A percentile compares a stretch with the other conserved stretches of the same genome.
phyloP scores from a whole-genome alignment of 2,113 vertebrate genomes.

The Speoplatyrhinus poulsoni region DNA sequence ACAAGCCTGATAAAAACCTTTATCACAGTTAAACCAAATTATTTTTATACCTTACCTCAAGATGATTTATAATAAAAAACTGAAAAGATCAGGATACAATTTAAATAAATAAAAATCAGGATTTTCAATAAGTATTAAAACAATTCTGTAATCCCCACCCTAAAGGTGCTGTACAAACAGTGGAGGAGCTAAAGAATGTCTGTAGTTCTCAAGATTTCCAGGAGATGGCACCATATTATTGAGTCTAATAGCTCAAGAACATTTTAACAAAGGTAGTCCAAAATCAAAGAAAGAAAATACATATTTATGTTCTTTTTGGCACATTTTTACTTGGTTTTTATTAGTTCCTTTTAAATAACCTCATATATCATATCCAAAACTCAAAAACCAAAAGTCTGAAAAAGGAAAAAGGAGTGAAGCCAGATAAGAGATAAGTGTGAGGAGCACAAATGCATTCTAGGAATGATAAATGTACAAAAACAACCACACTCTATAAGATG shows the following conservation, averaged over 20 bases:
- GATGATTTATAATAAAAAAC: conserved; percentile 64
- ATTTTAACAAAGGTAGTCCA: conserved; percentile 75
- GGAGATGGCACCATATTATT: conserved; percentile 83
- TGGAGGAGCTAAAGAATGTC: conserved; percentile 68
- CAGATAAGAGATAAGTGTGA: conserved; percentile 52
- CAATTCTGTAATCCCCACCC: conserved; percentile 59
- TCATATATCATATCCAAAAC: conserved; percentile 66
- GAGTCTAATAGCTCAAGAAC: conserved; percentile 75
- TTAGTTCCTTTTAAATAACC: conserved; percentile 62
- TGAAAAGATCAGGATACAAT: conserved; percentile 50
- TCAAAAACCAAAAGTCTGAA: conserved; percentile 70
- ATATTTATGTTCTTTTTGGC: conserved; percentile 79
- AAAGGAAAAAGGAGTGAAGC: conserved; percentile 71
- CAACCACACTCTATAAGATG: conserved; percentile 43
- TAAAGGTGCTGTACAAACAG: conserved; percentile 55
- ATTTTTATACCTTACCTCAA: conserved; percentile 58
- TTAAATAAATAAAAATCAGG: conserved; percentile 24
- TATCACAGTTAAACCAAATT: conserved; percentile 68
- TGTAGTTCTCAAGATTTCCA: conserved; percentile 81
- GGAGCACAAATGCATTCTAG: conserved; percentile 55
- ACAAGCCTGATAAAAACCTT: conserved; percentile 42
- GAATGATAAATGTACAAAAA: conserved; percentile 38
- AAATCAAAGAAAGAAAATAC: conserved; percentile 76
- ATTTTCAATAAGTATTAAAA: conserved; percentile 65
- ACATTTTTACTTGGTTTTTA: conserved; percentile 72